Percentiles rank a stretch among this genome's conserved stretches.
Conservation (phyloP, 1,140 invertebrate genomes). For the Sipha flava region DNA sequence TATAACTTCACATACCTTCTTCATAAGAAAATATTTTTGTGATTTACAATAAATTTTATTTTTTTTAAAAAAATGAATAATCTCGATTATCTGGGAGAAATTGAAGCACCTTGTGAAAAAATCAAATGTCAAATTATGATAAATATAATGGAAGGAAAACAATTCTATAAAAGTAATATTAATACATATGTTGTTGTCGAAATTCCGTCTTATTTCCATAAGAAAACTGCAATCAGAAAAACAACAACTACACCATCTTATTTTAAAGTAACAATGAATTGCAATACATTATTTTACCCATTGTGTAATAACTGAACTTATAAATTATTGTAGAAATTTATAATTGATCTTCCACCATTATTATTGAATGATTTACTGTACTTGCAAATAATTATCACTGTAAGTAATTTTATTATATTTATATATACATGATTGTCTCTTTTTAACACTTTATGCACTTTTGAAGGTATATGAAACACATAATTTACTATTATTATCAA, state of each 20-base stretch:
- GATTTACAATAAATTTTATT: too few species aligned
- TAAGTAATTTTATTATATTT: background rate
- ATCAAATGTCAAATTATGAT: conserved; percentile 7
- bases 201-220: background rate
- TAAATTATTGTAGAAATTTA: conserved; percentile 1
- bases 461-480: background rate
- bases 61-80: background rate
- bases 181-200: background rate
- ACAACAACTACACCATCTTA: background rate
- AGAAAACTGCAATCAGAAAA: background rate
- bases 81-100: background rate
- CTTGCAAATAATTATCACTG: background rate
- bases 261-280: background rate
- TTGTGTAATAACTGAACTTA: background rate
- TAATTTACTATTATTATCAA: background rate
- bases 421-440: background rate
- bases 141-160: background rate
- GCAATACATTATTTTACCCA: background rate
- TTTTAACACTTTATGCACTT: background rate
- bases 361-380: background rate
- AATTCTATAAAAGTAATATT: background rate
- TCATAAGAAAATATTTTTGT: too few species aligned
- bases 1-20: too few species aligned
- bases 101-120: background rate
- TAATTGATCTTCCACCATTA: conserved; percentile 5